A percentile compares a stretch with the other conserved stretches of the same genome.
Conservation (phyloP, 1,140 invertebrate genomes). For the Patella vulgata region DNA sequence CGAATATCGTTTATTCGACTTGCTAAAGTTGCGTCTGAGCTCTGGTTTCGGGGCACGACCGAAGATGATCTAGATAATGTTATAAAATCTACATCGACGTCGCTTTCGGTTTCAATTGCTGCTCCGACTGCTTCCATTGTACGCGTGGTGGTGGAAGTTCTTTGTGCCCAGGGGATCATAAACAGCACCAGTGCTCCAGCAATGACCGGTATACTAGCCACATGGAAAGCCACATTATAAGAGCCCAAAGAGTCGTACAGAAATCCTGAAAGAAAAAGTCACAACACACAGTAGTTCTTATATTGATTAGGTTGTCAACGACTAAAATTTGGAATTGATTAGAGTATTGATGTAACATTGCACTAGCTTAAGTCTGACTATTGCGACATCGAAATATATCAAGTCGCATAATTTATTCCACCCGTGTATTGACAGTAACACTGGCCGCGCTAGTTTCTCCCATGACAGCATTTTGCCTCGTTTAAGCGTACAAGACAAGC, state of each 20-base stretch:
- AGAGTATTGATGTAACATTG: background rate
- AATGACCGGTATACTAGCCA: conserved; percentile 85
- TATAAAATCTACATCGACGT: conserved; percentile 23
- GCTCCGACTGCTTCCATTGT: conserved; percentile 17
- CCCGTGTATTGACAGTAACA: no score
- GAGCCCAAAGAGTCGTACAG: conserved; percentile 70
- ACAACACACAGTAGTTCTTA: no score
- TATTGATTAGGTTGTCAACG: background rate
- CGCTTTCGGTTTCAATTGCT: conserved; percentile 9
- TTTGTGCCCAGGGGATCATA: conserved; percentile 69
- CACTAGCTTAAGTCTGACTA: no score
- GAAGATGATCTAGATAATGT: background rate
- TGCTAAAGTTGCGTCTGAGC: background rate
- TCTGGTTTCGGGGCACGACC: background rate
- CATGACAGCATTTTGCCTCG: no score
- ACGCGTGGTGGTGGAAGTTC: conserved; percentile 32
- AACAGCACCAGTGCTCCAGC: conserved; percentile 81
- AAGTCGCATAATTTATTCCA: no score
- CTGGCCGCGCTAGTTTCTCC: no score
- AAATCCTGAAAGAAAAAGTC: conserved; percentile 65
- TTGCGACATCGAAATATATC: no score
- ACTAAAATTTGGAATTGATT: background rate
- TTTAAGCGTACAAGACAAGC: no score
- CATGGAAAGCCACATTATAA: conserved; percentile 81
- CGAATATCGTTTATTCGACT: no score